Conservation (phyloP, 1,140 invertebrate species). For the Bombus haemorrhoidalis region DNA sequence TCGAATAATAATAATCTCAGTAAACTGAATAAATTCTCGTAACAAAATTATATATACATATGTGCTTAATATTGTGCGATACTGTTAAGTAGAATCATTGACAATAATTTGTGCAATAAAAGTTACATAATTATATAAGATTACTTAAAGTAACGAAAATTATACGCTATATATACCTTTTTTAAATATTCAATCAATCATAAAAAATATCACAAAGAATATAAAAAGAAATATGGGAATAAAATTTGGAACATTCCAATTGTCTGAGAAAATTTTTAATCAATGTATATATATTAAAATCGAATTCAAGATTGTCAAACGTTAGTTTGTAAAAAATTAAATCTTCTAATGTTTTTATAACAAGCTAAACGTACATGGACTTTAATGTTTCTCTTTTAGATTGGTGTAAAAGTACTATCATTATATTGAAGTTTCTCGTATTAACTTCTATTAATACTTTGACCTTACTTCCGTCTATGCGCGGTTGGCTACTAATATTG, state of each 20-base stretch:
- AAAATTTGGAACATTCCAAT: neutral
- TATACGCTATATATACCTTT: neutral
- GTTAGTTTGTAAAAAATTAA: slow-evolving; percentile 32
- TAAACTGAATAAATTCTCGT: slow-evolving; percentile 9
- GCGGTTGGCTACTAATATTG: slow-evolving; percentile 47
- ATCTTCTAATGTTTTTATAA: slow-evolving; percentile 2
- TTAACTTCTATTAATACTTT: slow-evolving; percentile 32
- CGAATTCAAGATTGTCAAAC: neutral
- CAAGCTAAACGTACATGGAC: slow-evolving; percentile 22
- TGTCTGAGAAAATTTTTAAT: neutral
- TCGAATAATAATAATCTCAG: slow-evolving; percentile 4
- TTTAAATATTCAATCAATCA: neutral
- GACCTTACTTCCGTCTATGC: slow-evolving; percentile 26
- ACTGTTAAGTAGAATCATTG: slow-evolving; percentile 36
- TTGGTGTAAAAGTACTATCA: slow-evolving; percentile 29
- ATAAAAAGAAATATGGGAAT: neutral
- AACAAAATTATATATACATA: neutral
- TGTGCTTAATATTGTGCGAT: slow-evolving; percentile 35
- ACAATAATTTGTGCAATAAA: slow-evolving; percentile 43
- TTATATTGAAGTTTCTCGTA: neutral
- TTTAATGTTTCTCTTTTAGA: neutral
- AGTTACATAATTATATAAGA: neutral
- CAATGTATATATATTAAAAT: neutral
- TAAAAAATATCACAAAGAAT: neutral
- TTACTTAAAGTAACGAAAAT: neutral